Percentiles rank a stretch among this genome's conserved stretches.
These are phyloP conservation scores for Luperina nickerlii DNA, from an alignment of 2,888 invertebrate genomes.

Conservation along the genomic window DNA sequence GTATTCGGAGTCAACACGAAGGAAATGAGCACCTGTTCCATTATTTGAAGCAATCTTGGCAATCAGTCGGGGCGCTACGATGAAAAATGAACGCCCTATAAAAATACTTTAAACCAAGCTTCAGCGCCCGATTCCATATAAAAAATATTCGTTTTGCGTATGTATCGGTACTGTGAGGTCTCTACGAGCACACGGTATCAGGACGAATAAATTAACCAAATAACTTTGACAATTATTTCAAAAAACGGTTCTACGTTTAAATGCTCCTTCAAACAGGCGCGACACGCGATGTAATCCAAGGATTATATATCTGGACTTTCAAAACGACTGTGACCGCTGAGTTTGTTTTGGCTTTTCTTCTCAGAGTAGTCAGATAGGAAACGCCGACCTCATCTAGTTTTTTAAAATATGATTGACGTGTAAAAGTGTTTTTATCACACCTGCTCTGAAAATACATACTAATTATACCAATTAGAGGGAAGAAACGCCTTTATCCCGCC, in stretches of 20 bases:
- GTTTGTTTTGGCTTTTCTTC: not conserved
- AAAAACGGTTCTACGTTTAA: no score
- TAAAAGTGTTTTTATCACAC: no score
- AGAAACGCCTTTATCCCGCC: no score
- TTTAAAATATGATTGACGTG: not conserved
- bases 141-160: not conserved
- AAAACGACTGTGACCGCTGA: not conserved
- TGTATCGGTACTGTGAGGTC: not conserved
- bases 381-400: not conserved
- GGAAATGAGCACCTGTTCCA: not conserved
- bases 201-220: no score
- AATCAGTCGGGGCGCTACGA: not conserved
- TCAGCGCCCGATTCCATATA: not conserved
- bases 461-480: no score
- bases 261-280: no score
- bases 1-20: not conserved
- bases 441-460: no score
- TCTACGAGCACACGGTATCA: no score
- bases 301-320: not conserved
- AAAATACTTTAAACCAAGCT: not conserved
- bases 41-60: not conserved
- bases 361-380: not conserved
- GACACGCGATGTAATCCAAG: no score
- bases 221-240: no score
- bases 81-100: not conserved